Evolutionary conservation across 2,888 invertebrate species (phyloP).

Genomic region (Anodontia alba): DNA sequence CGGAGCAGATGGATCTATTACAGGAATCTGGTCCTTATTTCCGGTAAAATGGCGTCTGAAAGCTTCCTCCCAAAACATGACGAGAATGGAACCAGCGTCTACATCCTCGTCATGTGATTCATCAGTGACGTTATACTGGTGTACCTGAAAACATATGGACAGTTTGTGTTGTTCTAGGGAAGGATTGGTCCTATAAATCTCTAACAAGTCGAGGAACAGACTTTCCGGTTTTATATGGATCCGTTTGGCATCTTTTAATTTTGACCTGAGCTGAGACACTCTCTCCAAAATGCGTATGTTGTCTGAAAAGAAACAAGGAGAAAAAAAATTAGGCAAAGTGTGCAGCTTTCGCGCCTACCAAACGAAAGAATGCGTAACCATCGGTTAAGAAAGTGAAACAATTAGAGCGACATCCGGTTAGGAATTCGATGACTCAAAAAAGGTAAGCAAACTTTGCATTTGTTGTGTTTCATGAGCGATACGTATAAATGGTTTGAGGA

Average conservation of each 20-base stretch:
- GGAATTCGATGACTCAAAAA: too few relatives aligned
- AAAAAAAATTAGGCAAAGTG: background rate
- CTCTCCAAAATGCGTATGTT: constrained; percentile 29
- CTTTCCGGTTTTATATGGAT: constrained; percentile 46
- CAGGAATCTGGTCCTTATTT: constrained; percentile 61
- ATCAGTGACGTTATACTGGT: constrained; percentile 13
- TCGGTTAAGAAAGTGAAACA: too few relatives aligned
- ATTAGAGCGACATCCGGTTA: too few relatives aligned
- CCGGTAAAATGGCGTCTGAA: constrained; percentile 65
- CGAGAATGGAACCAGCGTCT: constrained; percentile 49
- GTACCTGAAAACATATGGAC: constrained; percentile 38
- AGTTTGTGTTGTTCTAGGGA: constrained; percentile 38
- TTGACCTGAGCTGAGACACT: constrained; percentile 1
- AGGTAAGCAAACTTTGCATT: too few relatives aligned
- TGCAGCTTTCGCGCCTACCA: too few relatives aligned
- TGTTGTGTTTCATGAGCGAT: too few relatives aligned
- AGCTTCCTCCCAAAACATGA: constrained; percentile 69
- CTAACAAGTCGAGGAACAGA: constrained; percentile 39
- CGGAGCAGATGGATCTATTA: constrained; percentile 51
- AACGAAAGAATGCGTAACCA: too few relatives aligned
- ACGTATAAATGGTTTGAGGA: too few relatives aligned
- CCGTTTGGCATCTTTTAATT: constrained; percentile 31
- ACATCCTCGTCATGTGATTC: constrained; percentile 35
- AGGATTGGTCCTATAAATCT: constrained; percentile 41
- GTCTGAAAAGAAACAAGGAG: constrained; percentile 33